Conservation (phyloP, 2,888 invertebrate genomes). For the Philereme vetulata region DNA sequence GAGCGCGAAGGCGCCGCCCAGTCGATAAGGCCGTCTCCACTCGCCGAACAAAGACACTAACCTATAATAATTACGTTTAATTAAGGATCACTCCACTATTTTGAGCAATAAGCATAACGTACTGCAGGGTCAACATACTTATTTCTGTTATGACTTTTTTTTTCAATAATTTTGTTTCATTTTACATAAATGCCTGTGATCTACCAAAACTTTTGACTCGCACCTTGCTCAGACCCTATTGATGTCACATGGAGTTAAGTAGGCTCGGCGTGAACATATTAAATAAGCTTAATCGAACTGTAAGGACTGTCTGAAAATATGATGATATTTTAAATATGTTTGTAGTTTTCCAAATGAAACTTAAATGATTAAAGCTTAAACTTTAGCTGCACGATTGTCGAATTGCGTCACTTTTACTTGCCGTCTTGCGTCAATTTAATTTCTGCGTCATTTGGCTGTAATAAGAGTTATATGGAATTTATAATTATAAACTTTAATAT, state of each 20-base stretch:
- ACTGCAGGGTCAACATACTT: conserved; percentile 53
- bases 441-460: conserved; percentile 23
- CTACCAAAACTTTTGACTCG: conserved; percentile 6
- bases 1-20: conserved; percentile 80
- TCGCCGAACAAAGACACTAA: conserved; percentile 81
- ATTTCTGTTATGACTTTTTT: conserved; percentile 48
- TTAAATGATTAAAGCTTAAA: conserved; percentile 1
- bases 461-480: conserved; percentile 22
- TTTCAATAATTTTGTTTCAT: background rate
- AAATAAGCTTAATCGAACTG: background rate
- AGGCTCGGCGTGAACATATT: conserved; percentile 13
- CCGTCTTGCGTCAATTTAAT: conserved; percentile 19
- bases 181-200: background rate
- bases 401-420: conserved; percentile 6
- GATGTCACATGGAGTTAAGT: conserved; percentile 15
- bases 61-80: conserved; percentile 83
- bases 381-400: conserved; percentile 4
- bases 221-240: conserved; percentile 28
- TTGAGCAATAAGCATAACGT: conserved; percentile 69
- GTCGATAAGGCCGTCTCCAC: conserved; percentile 83
- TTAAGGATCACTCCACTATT: conserved; percentile 77
- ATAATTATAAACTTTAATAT: conserved; percentile 22
- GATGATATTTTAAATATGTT: background rate
- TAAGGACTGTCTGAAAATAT: background rate
- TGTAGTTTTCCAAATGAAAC: background rate